phyloP scores from a whole-genome alignment of 2,113 vertebrate species.

The Poeciliopsis retropinna region DNA sequence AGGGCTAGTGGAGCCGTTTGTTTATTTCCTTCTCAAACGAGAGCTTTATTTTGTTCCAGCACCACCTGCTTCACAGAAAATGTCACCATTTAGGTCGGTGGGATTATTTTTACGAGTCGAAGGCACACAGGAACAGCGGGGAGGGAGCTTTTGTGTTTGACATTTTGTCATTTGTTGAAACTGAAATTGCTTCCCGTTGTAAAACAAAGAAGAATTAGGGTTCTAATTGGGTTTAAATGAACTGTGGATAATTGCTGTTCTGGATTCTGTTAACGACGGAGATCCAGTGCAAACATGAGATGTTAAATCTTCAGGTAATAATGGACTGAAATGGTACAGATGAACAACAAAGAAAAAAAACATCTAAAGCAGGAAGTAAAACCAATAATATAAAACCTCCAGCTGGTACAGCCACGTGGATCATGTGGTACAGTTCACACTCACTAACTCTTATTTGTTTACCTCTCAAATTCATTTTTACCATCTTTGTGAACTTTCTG shows the following conservation, averaged over 20 bases:
- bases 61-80: background rate
- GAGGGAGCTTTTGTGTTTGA: background rate
- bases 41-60: background rate
- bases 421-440: constrained; percentile 30
- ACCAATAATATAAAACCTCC: constrained; percentile 43
- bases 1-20: background rate
- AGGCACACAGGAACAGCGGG: background rate
- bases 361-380: constrained; percentile 35
- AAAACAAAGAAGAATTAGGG: background rate
- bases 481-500: constrained; percentile 13
- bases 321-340: constrained; percentile 43
- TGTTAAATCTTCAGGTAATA: constrained; percentile 5
- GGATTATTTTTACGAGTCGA: background rate
- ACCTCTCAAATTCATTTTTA: constrained; percentile 17
- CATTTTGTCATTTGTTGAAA: background rate
- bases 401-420: constrained; percentile 62
- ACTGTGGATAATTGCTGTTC: background rate
- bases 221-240: constrained; percentile 3
- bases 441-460: constrained; percentile 18
- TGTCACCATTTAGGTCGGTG: background rate
- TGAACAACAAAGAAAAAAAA: constrained; percentile 21
- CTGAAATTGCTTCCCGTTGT: background rate
- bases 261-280: background rate
- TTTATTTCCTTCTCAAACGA: background rate
- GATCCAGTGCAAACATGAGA: background rate